Evolutionary conservation across 2,113 vertebrate genomes (phyloP).

Genomic region (Zosterops borbonicus): DNA sequence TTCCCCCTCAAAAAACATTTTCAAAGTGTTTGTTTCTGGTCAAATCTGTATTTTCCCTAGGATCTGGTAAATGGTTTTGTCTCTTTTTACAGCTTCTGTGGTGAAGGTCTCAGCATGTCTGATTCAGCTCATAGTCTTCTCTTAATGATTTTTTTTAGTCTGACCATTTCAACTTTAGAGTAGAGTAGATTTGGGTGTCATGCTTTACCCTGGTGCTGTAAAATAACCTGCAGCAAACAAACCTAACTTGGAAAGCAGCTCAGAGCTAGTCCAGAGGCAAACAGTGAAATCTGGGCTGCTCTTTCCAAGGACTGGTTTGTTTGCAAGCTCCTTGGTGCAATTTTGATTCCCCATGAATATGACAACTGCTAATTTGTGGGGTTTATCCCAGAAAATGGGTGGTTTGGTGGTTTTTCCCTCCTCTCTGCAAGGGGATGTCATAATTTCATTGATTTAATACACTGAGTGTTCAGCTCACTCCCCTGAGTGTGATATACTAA

Average conservation of each 20-base stretch:
- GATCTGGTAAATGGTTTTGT: background rate
- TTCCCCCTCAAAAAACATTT: rapidly evolving
- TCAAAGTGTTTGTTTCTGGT: background rate
- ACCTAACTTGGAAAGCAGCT: background rate
- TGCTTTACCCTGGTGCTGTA: background rate
- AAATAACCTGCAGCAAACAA: background rate
- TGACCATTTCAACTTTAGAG: background rate
- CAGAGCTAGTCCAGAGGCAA: background rate
- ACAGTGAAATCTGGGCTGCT: background rate
- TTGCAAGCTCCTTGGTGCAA: background rate
- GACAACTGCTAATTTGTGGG: background rate
- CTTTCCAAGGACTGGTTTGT: background rate
- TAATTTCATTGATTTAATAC: background rate
- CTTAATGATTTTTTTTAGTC: background rate
- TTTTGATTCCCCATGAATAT: background rate
- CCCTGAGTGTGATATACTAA: background rate
- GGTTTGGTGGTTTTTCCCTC: rapidly evolving
- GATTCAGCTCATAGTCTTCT: background rate
- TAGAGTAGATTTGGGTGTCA: background rate
- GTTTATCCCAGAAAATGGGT: background rate
- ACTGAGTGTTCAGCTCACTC: background rate
- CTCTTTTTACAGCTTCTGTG: background rate
- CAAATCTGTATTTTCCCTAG: background rate
- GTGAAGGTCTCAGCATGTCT: background rate
- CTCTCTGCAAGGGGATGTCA: background rate